A percentile compares a stretch with the other conserved stretches of the same genome.
Conservation (phyloP, 2,888 invertebrate species). For the Microctonus aethiopoides region DNA sequence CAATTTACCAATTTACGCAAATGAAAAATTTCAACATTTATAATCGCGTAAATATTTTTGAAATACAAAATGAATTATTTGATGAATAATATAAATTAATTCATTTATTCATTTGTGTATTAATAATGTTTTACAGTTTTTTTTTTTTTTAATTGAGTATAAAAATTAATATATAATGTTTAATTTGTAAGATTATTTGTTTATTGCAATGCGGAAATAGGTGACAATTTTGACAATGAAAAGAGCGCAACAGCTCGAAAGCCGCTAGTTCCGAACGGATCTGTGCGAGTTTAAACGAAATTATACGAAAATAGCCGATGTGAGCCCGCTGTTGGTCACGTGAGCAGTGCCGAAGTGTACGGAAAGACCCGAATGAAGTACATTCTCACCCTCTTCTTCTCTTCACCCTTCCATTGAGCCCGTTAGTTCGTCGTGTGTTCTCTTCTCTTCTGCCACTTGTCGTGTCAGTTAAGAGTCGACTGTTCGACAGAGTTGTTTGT, state of each 20-base stretch:
- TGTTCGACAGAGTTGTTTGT: not conserved
- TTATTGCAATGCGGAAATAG: conserved; percentile 27
- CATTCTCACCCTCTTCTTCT: not conserved
- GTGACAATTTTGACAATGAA: conserved; percentile 24
- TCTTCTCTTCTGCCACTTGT: conserved; percentile 10
- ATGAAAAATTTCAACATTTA: no score
- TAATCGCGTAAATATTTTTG: no score
- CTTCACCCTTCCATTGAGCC: not conserved
- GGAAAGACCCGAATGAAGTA: conserved; percentile 1
- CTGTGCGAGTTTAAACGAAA: conserved; percentile 5
- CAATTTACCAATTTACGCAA: no score
- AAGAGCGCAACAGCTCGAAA: conserved; percentile 19
- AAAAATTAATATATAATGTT: no score
- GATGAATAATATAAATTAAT: no score
- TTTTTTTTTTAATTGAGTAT: no score
- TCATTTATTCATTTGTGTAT: no score
- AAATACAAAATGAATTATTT: no score
- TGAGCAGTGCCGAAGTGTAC: conserved; percentile 21
- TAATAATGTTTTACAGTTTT: no score
- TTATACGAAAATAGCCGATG: conserved; percentile 15
- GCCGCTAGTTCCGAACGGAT: conserved; percentile 28
- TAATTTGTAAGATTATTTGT: no score
- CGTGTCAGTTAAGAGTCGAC: conserved; percentile 6
- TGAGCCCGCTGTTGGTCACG: conserved; percentile 22
- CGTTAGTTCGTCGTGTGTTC: conserved; percentile 4